These are phyloP conservation scores for Ernsta delagoae DNA, from an alignment of 2,888 invertebrate species.

Conservation along the genomic window DNA sequence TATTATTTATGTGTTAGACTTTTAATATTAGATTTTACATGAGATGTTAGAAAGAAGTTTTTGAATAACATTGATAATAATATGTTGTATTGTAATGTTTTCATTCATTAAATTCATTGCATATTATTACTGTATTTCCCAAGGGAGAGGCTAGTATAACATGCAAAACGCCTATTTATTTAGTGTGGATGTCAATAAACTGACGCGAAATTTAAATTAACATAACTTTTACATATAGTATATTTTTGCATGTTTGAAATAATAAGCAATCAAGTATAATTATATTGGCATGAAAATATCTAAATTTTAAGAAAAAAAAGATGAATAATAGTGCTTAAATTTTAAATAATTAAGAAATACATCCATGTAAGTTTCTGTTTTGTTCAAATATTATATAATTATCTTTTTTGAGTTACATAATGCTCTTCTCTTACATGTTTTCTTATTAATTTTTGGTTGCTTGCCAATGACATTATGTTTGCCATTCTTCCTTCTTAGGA, in stretches of 20 bases:
- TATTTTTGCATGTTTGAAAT: constrained; percentile 34
- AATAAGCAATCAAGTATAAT: neutral
- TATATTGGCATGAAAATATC: constrained; percentile 14
- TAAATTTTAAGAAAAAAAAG: constrained; percentile 8
- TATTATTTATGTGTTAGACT: constrained; percentile 15
- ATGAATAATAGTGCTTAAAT: constrained; percentile 1
- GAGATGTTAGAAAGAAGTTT: neutral
- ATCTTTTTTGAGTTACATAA: neutral
- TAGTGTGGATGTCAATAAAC: constrained; percentile 3
- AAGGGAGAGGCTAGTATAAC: constrained; percentile 18
- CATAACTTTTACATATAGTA: constrained; percentile 23
- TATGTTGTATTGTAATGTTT: neutral
- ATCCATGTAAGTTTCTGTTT: neutral
- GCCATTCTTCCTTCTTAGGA: no score
- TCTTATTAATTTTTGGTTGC: neutral
- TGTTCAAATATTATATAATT: neutral
- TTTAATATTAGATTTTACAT: constrained; percentile 26
- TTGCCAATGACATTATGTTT: constrained; percentile 20
- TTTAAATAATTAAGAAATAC: neutral
- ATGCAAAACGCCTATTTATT: constrained; percentile 19
- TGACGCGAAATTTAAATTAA: neutral
- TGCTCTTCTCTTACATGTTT: neutral
- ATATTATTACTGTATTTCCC: constrained; percentile 1
- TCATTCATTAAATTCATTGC: neutral
- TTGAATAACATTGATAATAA: constrained; percentile 16